These are phyloP conservation scores for Gastrophryne carolinensis DNA, from an alignment of 2,797 vertebrate genomes.

Conservation along the genomic window DNA sequence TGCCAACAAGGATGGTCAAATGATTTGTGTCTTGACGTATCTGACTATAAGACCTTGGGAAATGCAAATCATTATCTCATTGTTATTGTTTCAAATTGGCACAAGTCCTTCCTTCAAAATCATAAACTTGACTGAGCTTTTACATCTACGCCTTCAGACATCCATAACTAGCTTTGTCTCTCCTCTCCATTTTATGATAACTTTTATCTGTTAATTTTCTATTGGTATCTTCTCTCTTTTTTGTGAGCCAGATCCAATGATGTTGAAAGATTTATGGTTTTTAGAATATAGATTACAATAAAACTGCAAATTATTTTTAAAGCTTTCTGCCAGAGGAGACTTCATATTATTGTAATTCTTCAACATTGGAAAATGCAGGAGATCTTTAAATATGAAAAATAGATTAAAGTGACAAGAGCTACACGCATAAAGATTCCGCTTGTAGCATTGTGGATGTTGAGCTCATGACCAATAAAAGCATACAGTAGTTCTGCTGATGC, in stretches of 20 bases:
- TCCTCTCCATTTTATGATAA: no score
- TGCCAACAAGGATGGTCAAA: no score
- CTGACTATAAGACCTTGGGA: no score
- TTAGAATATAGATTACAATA: conserved; percentile 10
- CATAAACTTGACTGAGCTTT: no score
- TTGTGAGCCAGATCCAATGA: not conserved
- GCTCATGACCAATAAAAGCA: not conserved
- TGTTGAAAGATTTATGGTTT: conserved; percentile 4
- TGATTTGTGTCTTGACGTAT: no score
- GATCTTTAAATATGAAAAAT: not conserved
- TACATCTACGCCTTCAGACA: no score
- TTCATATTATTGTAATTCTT: not conserved
- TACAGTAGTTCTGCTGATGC: not conserved
- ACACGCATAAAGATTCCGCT: not conserved
- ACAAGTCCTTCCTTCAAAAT: no score
- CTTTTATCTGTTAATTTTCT: not conserved
- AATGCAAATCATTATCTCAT: no score
- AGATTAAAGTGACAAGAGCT: not conserved
- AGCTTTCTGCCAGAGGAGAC: not conserved
- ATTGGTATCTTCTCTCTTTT: not conserved
- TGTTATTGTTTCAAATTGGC: no score
- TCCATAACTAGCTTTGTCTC: no score
- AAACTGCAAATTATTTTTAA: conserved; percentile 8
- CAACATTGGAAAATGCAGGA: not conserved
- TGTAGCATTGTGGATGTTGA: not conserved